Base-by-base conservation (phyloP, 1,140 invertebrate species). In the Atta cephalotes region DNA sequence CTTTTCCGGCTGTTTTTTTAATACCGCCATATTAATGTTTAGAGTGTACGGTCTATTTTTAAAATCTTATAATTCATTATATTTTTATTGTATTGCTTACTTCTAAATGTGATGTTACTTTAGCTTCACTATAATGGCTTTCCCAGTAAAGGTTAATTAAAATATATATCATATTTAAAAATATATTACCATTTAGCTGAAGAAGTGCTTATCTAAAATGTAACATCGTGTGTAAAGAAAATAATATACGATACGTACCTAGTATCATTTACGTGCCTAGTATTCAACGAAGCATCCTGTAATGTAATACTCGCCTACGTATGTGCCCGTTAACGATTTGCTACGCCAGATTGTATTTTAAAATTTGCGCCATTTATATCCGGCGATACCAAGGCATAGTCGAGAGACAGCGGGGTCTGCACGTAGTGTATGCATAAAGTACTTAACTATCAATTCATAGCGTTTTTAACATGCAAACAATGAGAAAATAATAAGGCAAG, bases 301-400 rank as follows among this genome's bases (percentile, higher is more conserved):
- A 81, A 71, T 60, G 53, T 31, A 70, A 71, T 31, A 71, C 31
- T 71, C 79, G 79, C 79, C 79, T 71, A 81, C 51, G 63, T 56
- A 49, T 18, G 60, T 28, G 62, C 7, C 14, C 7, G n/a, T 81
- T 81, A 70, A 71, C 79, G 65, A 81, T 81, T 81, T 45, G 49
- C 9, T 58, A 81, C 31, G 53, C 51, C 14, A 25, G n/a, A 18
- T n/a, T 56, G 65, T 70, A 58, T 28, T 71, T 71, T 9, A 60
- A 71, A 81, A 81, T 45, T 80, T 68, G 28, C 62, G 45, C 31
- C 65, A 58, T 81, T 81, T 71, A n/a, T 53, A 21, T 68, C 49
- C 63, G 35, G 14, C 35, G 49, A 9, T 21, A 60, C 14, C 39
- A 9, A 70, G 45, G 51, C 21, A 49, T 10, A 21, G 28, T 35